Conservation (phyloP, 2,797 vertebrate genomes). For the Potorous gilbertii region DNA sequence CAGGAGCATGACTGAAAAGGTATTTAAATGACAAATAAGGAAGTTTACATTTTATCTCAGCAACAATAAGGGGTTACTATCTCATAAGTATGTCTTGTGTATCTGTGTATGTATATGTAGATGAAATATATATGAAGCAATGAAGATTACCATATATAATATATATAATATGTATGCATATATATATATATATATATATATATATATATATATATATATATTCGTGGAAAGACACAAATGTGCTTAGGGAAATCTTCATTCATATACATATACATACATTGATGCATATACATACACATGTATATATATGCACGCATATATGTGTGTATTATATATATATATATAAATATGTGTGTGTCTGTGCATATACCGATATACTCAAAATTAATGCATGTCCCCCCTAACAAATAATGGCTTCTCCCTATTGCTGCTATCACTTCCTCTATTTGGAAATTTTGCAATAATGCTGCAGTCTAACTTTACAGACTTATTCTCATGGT, state of each 20-base stretch:
- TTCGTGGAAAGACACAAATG: no score
- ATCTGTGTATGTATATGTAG: not conserved
- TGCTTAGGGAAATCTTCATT: no score
- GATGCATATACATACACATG: no score
- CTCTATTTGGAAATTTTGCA: not conserved
- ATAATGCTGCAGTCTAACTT: not conserved
- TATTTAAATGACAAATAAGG: not conserved
- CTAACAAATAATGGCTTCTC: not conserved
- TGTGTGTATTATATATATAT: no score
- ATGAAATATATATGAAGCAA: not conserved
- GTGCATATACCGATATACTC: no score
- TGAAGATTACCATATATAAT: not conserved
- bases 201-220: fast-evolving
- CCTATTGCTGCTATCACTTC: not conserved
- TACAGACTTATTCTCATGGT: not conserved
- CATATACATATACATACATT: no score
- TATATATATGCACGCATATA: no score
- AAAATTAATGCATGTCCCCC: not conserved
- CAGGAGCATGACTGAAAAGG: not conserved
- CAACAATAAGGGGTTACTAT: not conserved
- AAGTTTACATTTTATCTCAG: not conserved
- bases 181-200: not conserved
- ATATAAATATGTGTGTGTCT: no score
- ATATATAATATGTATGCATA: no score
- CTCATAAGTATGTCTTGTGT: not conserved